These are phyloP conservation scores for Drosophila meridionalis DNA, from an alignment of 2,888 invertebrate species.

Conservation along the genomic window DNA sequence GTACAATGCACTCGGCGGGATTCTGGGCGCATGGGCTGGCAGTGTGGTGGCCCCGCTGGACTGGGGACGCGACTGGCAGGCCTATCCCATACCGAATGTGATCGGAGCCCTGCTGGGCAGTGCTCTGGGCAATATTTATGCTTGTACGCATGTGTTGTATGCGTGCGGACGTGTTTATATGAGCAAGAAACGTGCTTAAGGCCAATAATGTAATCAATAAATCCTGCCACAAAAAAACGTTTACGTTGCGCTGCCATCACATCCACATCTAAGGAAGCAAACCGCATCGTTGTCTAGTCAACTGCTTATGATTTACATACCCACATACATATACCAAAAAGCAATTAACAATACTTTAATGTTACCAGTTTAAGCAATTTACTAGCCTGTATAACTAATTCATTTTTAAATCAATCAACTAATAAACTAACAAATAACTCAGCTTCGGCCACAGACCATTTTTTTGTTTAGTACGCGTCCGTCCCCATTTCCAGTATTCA, in stretches of 20 bases:
- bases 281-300: slow-evolving; percentile 69
- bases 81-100: slow-evolving; percentile 89
- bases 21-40: slow-evolving; percentile 92
- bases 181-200: slow-evolving; percentile 80
- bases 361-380: slow-evolving; percentile 75
- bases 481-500: background rate
- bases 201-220: slow-evolving; percentile 30
- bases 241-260: slow-evolving; percentile 70
- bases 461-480: background rate
- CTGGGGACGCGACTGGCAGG: slow-evolving; percentile 94
- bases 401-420: slow-evolving; percentile 65
- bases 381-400: slow-evolving; percentile 63
- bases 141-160: slow-evolving; percentile 82
- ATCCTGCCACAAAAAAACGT: slow-evolving; percentile 67
- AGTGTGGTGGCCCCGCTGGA: slow-evolving; percentile 93
- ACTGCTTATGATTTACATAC: slow-evolving; percentile 60
- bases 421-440: slow-evolving; percentile 66
- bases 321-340: slow-evolving; percentile 55
- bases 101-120: slow-evolving; percentile 88
- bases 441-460: background rate
- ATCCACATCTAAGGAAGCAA: slow-evolving; percentile 38
- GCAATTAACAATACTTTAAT: slow-evolving; percentile 72
- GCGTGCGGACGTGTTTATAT: slow-evolving; percentile 82
- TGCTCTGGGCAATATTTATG: slow-evolving; percentile 85
- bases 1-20: slow-evolving; percentile 83